phyloP scores from a whole-genome alignment of 1,140 invertebrate species.

The Stegodyphus mimosarum region DNA sequence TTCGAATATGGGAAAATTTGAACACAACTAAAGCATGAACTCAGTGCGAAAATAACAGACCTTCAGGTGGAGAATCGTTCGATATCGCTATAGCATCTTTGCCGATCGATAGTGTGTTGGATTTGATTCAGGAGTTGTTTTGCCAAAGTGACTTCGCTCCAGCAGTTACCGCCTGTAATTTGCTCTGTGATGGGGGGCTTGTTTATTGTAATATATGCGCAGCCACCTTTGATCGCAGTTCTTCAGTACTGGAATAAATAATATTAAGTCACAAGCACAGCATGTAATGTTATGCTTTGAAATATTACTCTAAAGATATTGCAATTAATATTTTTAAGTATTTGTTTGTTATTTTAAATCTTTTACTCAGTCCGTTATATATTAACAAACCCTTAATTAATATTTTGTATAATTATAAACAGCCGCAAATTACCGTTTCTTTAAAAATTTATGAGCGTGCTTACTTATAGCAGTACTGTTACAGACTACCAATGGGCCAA shows the following conservation, averaged over 20 bases:
- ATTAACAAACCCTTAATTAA: too few relatives aligned
- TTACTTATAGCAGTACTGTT: too few relatives aligned
- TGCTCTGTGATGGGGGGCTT: slow-evolving; percentile 22
- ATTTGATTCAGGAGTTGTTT: slow-evolving; percentile 52
- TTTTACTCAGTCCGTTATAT: too few relatives aligned
- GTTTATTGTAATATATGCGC: slow-evolving; percentile 36
- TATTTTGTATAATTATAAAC: too few relatives aligned
- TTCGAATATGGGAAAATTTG: slow-evolving; percentile 51
- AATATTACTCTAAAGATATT: too few relatives aligned
- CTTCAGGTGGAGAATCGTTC: slow-evolving; percentile 53
- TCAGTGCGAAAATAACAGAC: slow-evolving; percentile 49
- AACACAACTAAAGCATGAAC: slow-evolving; percentile 49
- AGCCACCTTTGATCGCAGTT: background rate
- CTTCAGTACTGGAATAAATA: background rate
- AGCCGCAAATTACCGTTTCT: too few relatives aligned
- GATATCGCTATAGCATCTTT: slow-evolving; percentile 50
- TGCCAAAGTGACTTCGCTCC: slow-evolving; percentile 35
- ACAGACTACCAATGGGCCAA: too few relatives aligned
- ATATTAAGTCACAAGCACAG: too few relatives aligned
- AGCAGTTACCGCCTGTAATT: slow-evolving; percentile 25
- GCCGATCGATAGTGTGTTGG: slow-evolving; percentile 45
- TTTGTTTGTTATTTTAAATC: too few relatives aligned
- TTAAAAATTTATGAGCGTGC: too few relatives aligned
- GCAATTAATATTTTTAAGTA: too few relatives aligned
- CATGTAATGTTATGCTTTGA: too few relatives aligned